Conservation (phyloP, 2,888 invertebrate species). For the Cryptus viduatorius region DNA sequence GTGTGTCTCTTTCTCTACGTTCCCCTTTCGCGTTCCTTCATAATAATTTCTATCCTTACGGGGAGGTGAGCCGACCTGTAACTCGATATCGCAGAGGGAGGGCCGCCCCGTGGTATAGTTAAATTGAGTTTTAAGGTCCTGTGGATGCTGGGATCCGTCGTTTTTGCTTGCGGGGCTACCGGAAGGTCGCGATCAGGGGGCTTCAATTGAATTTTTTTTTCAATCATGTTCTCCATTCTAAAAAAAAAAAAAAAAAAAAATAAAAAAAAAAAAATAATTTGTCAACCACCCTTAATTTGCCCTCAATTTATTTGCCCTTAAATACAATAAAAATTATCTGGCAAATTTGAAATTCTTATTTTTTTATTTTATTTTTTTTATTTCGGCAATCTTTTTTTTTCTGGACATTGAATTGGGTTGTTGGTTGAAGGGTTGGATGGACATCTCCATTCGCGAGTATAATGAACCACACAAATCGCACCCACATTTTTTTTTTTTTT, state of each 20-base stretch:
- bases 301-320: too few relatives aligned
- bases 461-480: slow-evolving; percentile 15
- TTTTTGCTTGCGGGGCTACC: slow-evolving; percentile 21
- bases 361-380: not conserved
- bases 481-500: slow-evolving; percentile 63
- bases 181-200: slow-evolving; percentile 58
- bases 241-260: too few relatives aligned
- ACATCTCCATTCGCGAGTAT: slow-evolving; percentile 8
- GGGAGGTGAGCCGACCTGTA: slow-evolving; percentile 75
- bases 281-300: too few relatives aligned
- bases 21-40: slow-evolving; percentile 67
- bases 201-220: too few relatives aligned
- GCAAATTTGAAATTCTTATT: too few relatives aligned
- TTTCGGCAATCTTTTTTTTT: not conserved
- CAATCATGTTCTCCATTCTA: too few relatives aligned
- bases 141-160: not conserved
- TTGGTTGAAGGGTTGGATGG: not conserved
- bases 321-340: too few relatives aligned
- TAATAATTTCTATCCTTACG: slow-evolving; percentile 69
- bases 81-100: slow-evolving; percentile 75
- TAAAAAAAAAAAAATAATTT: too few relatives aligned
- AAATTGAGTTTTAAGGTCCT: slow-evolving; percentile 11
- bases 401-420: not conserved
- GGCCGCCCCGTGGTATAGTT: slow-evolving; percentile 56
- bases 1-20: slow-evolving; percentile 31